Evolutionary conservation across 1,140 invertebrate species (phyloP), one percentile per base, ranked within the genome.

Genomic region (Yoshiicerus persimilis): DNA sequence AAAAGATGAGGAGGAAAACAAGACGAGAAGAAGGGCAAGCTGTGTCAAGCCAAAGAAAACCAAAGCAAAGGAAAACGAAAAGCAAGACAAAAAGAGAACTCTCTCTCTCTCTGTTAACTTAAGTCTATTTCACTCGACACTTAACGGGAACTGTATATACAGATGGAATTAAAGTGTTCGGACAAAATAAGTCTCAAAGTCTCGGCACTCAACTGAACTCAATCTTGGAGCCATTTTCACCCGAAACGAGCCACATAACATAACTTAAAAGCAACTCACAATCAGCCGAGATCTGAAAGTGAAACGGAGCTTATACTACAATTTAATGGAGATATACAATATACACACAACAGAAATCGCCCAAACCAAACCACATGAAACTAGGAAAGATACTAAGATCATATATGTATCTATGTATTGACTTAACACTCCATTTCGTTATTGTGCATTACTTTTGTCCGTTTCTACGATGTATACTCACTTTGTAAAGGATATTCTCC

Each of bases 211-310:
- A 80, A 80, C 75, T 80, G 20, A 80, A 80, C 75, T 80, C 30
- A 32, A 80, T 80, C 75, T 80, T 32, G 75, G 75, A 80, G 75
- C 75, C 75, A 80, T 80, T 80, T 80, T 80, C 75, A 80, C 75
- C 75, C 75, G 75, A 80, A 80, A 80, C 75, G 75, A 80, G 75
- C 75, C 75, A 80, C 75, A 80, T 80, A 80, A 80, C 75, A 80
- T 80, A 80, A 80, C 75, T 80, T 80, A 80, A 80, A 80, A 80
- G 75, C 75, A 80, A 80, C 75, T 80, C 75, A 80, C 32, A 80
- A 80, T 80, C 75, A 80, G 75, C 30, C 34, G 32, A 80, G 75
- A 80, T 80, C 75, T 80, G 75, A 80, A 80, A 80, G 32, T 80
- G 75, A 80, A 80, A 80, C 75, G 75, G 66, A 80, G 34, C 75